A percentile compares a stretch with the other conserved stretches of the same genome.
These are phyloP conservation scores for Drosophila algonquin DNA, from an alignment of 2,888 invertebrate species.

Conservation along the genomic window DNA sequence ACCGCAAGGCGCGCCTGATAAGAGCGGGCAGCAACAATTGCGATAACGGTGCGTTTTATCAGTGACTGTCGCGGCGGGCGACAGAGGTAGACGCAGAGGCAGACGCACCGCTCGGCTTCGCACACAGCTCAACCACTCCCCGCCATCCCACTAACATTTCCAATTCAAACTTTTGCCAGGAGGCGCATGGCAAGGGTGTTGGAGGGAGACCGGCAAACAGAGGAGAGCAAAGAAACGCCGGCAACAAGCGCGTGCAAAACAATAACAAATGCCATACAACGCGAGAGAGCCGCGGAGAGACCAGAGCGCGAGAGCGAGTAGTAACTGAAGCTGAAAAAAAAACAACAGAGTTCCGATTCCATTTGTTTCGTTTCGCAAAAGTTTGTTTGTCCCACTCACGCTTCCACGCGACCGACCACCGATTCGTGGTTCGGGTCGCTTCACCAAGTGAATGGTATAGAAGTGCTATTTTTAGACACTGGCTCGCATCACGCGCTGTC, in stretches of 20 bases:
- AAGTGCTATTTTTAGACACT: slow-evolving; percentile 62
- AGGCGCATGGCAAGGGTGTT: neutral
- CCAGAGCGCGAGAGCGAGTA: slow-evolving; percentile 1
- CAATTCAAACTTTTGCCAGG: neutral
- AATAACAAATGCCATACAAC: slow-evolving; percentile 42
- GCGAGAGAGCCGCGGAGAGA: neutral
- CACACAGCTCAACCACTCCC: slow-evolving; percentile 37
- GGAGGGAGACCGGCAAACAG: slow-evolving; percentile 49
- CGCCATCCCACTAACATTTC: slow-evolving; percentile 6
- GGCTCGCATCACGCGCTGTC: slow-evolving; percentile 53
- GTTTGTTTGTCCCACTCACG: slow-evolving; percentile 71
- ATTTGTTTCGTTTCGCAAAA: slow-evolving; percentile 35
- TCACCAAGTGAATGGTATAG: slow-evolving; percentile 61
- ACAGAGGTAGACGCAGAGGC: slow-evolving; percentile 52
- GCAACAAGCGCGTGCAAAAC: slow-evolving; percentile 55
- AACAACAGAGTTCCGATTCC: slow-evolving; percentile 25
- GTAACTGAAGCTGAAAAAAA: slow-evolving; percentile 44
- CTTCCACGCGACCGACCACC: slow-evolving; percentile 45
- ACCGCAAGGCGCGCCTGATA: slow-evolving; percentile 30
- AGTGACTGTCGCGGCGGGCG: slow-evolving; percentile 25
- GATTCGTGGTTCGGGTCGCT: slow-evolving; percentile 39
- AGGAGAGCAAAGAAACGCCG: slow-evolving; percentile 45
- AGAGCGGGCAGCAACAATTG: slow-evolving; percentile 33
- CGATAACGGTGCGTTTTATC: slow-evolving; percentile 48
- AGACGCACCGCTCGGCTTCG: slow-evolving; percentile 16